Evolutionary conservation across 2,113 vertebrate species (phyloP).

Genomic region (Protomyctophum bolini): DNA sequence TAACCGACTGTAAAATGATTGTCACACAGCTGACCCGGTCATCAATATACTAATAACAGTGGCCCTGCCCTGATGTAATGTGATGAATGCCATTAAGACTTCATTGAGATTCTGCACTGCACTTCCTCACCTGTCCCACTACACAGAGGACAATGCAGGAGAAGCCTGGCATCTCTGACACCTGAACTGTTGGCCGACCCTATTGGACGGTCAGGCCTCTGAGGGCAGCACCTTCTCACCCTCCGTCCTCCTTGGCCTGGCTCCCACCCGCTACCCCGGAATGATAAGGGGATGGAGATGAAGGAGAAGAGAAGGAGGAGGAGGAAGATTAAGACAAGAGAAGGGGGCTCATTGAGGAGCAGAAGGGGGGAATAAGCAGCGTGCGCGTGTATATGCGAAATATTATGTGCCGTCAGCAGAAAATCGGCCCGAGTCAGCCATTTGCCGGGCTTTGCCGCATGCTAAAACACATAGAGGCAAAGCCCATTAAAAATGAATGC

Average conservation of each 20-base stretch:
- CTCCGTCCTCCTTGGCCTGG: conserved; percentile 51
- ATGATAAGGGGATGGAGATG: conserved; percentile 65
- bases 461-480: conserved; percentile 84
- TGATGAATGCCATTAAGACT: conserved; percentile 44
- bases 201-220: conserved; percentile 55
- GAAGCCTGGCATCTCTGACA: conserved; percentile 22
- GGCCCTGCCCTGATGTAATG: conserved; percentile 23
- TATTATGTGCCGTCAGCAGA: conserved; percentile 79
- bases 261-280: conserved; percentile 32
- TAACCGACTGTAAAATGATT: background rate
- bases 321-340: conserved; percentile 7
- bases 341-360: conserved; percentile 30
- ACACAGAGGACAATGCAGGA: conserved; percentile 39
- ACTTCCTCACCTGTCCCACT: conserved; percentile 19
- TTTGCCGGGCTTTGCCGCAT: conserved; percentile 74
- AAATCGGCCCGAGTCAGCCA: conserved; percentile 78
- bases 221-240: conserved; percentile 54
- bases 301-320: conserved; percentile 39
- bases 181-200: conserved; percentile 42
- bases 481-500: conserved; percentile 87
- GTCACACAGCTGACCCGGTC: background rate
- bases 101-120: conserved; percentile 46
- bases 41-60: conserved; percentile 17
- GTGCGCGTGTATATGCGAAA: conserved; percentile 79
- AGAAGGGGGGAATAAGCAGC: conserved; percentile 73